A percentile compares a stretch with the other conserved stretches of the same genome.
Conservation (phyloP, 2,797 vertebrate genomes). For the Chaunax sp. region DNA sequence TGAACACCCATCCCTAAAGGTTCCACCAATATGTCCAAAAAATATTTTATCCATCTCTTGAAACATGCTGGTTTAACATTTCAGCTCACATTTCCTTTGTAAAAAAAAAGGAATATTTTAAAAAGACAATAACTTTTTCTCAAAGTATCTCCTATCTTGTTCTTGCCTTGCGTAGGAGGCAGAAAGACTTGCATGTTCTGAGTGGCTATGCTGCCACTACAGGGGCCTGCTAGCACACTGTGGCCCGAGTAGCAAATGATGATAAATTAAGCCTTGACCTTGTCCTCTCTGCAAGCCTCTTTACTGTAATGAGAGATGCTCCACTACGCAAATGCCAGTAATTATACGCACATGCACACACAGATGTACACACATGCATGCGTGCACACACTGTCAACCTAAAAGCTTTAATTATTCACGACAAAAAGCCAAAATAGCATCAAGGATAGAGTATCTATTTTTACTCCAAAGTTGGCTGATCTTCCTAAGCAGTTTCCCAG, state of each 20-base stretch:
- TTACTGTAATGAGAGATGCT: constrained; percentile 72
- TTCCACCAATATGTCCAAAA: too few species aligned
- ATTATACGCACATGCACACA: constrained; percentile 60
- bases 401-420: constrained; percentile 64
- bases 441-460: constrained; percentile 63
- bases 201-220: constrained; percentile 17
- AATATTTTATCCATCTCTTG: too few species aligned
- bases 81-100: neutral
- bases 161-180: constrained; percentile 18
- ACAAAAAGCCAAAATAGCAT: constrained; percentile 52
- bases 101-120: neutral
- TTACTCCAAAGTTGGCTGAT: constrained; percentile 61
- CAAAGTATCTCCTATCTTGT: constrained; percentile 18
- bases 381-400: constrained; percentile 16
- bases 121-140: constrained; percentile 30
- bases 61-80: too few species aligned
- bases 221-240: constrained; percentile 18
- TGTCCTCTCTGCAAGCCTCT: constrained; percentile 66
- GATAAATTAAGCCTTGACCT: constrained; percentile 77
- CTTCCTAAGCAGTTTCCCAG: constrained; percentile 50
- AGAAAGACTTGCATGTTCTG: constrained; percentile 38
- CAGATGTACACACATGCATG: constrained; percentile 19
- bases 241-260: constrained; percentile 59
- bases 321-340: constrained; percentile 67
- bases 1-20: too few species aligned